Evolutionary conservation across 2,797 vertebrate genomes (phyloP).

Genomic region (Carcharodon carcharias): DNA sequence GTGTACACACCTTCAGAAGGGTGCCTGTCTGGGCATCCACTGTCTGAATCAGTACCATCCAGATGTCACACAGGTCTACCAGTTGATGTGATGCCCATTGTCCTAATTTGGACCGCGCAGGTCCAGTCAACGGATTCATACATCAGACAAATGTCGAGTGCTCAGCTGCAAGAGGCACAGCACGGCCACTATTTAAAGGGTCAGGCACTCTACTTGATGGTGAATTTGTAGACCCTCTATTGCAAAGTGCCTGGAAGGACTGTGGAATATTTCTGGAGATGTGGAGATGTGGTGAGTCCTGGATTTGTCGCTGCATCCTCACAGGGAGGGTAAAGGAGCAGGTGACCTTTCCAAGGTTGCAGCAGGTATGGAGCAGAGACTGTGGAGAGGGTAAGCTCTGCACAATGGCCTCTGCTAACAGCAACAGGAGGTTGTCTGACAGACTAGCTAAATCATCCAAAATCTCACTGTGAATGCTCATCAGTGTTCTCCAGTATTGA

Average conservation of each 20-base stretch:
- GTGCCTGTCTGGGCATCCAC: background rate
- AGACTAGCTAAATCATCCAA: background rate
- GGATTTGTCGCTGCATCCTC: background rate
- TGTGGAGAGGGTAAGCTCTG: background rate
- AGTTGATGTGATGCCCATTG: background rate
- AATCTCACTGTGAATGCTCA: background rate
- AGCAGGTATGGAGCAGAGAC: background rate
- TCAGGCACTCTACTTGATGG: background rate
- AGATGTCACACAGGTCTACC: background rate
- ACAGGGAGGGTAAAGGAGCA: background rate
- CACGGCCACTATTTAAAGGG: background rate
- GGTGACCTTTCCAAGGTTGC: background rate
- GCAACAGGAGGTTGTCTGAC: background rate
- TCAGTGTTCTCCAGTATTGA: background rate
- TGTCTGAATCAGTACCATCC: background rate
- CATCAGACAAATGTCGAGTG: too few species aligned
- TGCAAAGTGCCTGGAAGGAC: background rate
- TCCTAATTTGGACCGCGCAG: too few species aligned
- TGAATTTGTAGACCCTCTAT: background rate
- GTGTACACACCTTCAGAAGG: background rate
- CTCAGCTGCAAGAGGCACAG: background rate
- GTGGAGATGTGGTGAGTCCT: background rate
- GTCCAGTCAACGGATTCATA: background rate
- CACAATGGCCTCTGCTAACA: background rate
- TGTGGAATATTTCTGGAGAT: background rate